phyloP scores from a whole-genome alignment of 2,113 vertebrate species.

The Cacatua alba region DNA sequence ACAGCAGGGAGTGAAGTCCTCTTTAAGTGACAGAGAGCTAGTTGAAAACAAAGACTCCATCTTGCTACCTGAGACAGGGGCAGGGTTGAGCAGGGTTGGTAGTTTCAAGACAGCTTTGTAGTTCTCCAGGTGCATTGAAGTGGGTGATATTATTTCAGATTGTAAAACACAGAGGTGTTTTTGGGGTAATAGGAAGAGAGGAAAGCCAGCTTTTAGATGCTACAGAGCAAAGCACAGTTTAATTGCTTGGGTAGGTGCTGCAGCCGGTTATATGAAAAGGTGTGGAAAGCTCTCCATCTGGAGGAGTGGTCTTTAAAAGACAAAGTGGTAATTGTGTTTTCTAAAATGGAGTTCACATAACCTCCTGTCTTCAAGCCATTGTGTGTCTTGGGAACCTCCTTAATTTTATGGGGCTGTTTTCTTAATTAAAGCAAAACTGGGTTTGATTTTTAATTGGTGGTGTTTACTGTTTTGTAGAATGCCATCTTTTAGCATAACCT shows the following conservation, averaged over 20 bases:
- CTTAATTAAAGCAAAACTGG: neutral
- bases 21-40: neutral
- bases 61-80: rapidly evolving
- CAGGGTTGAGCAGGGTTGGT: neutral
- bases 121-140: neutral
- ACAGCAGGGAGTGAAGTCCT: neutral
- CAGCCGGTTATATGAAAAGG: neutral
- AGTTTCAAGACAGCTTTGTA: rapidly evolving
- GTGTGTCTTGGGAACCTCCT: neutral
- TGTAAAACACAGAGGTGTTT: neutral
- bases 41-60: neutral
- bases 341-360: neutral
- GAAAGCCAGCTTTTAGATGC: neutral
- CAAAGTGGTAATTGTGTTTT: neutral
- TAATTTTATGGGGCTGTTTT: neutral
- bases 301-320: neutral
- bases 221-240: neutral
- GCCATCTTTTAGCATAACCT: neutral
- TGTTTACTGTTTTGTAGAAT: neutral
- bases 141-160: rapidly evolving
- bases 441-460: neutral
- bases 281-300: neutral
- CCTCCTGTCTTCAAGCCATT: neutral
- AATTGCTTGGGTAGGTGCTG: neutral
- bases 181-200: neutral